Evolutionary conservation across 2,797 vertebrate genomes (phyloP), one percentile per base, ranked within the genome.

Genomic region (Kryptopterus vitreolus): DNA sequence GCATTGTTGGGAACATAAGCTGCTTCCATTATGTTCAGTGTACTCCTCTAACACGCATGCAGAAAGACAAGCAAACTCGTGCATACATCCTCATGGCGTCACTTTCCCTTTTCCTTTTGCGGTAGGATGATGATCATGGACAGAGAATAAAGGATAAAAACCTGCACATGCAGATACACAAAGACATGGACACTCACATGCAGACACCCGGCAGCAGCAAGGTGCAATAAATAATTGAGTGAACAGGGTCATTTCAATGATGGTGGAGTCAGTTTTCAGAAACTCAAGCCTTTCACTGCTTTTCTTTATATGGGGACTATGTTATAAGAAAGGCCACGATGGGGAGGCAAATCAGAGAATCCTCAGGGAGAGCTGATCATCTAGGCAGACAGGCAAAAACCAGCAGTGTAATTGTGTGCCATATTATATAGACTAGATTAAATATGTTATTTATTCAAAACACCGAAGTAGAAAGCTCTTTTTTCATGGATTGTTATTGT

Each of bases 261-360:
- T 93, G 92, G 89, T 81, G 65, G 92, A 86, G 90, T 93, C 90
- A 92, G 90, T 91, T 94, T 94, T 93, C 92, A 93, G 93, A 94
- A 94, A 94, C 89, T 89, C 89, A 91, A 94, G 90, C 90, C 90
- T 86, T 84, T 85, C 76, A 61, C 83, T 57, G 55, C 77, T 73
- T 79, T 84, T 82, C 83, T 86, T 86, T 85, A 84, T 84, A 82
- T 80, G 53, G 76, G 77, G 80, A 81, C 77, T 55, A 43, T 71
- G 80, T 79, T 81, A 77, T 73, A 76, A 52, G 26, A 81, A 57
- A 62, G 62, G 53, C 61, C 69, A 83, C 80, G 82, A 78, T 74
- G 78, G 80, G 72, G 71, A 85, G 52, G 58, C 81, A 86, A 88
- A 87, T 87, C 82, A 85, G 85, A 86, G 63, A 87, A 74, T 75